These are phyloP conservation scores for Bubo bubo DNA, from an alignment of 2,113 vertebrate genomes.

Conservation along the genomic window DNA sequence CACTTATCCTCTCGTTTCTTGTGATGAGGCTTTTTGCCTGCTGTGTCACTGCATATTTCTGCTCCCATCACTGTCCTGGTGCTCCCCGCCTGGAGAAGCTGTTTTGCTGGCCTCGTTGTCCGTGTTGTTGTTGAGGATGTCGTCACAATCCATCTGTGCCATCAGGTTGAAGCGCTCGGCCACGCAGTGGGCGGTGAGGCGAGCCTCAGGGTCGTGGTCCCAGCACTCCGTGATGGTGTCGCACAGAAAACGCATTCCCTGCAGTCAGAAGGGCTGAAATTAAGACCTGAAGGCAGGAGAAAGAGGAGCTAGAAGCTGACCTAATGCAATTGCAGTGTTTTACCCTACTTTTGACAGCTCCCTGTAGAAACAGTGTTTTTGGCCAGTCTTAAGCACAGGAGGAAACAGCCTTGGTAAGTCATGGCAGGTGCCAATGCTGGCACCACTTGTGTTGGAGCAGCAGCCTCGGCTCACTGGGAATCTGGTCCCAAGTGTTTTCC, in stretches of 20 bases:
- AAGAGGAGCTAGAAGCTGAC: neutral
- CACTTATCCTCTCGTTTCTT: neutral
- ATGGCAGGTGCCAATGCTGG: neutral
- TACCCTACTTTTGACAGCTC: neutral
- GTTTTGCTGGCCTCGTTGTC: constrained; percentile 64
- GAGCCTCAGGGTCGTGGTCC: constrained; percentile 92
- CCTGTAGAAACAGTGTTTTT: neutral
- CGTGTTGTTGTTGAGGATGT: constrained; percentile 68
- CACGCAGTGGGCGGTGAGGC: constrained; percentile 89
- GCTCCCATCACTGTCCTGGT: neutral
- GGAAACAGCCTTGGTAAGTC: neutral
- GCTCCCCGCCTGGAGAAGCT: constrained; percentile 5
- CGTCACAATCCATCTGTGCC: constrained; percentile 71
- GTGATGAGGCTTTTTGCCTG: neutral
- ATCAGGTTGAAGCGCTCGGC: constrained; percentile 85
- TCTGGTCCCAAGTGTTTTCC: neutral
- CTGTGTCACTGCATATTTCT: constrained; percentile 4
- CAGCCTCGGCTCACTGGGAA: neutral
- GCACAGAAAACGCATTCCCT: constrained; percentile 88
- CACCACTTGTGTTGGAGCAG: neutral
- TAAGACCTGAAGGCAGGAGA: neutral
- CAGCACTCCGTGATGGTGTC: constrained; percentile 89
- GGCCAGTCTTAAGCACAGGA: neutral
- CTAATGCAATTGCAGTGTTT: neutral
- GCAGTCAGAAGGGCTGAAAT: neutral